phyloP scores from a whole-genome alignment of 92 coral and sea anemone species.

The Zoanthus gigantus region DNA sequence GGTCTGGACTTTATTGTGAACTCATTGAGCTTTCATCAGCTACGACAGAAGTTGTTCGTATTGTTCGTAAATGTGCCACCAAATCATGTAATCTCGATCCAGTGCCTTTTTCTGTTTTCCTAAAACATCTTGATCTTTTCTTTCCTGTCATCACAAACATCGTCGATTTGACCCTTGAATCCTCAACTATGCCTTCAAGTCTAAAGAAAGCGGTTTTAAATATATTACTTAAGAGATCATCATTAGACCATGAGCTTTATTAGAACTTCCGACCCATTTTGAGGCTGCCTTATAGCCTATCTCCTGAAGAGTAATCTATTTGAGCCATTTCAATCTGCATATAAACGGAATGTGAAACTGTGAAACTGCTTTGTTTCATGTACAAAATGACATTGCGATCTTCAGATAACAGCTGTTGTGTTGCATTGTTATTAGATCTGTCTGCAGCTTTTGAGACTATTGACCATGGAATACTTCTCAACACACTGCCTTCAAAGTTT shows the following conservation, averaged over 20 bases:
- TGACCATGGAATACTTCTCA: too few species aligned
- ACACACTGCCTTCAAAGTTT: constrained; percentile 14
- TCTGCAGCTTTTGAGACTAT: too few species aligned
- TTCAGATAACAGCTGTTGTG: constrained; percentile 46
- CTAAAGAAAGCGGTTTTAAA: constrained; percentile 51
- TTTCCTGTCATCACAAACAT: constrained; percentile 68
- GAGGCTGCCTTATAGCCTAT: constrained; percentile 43
- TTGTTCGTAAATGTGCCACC: constrained; percentile 36
- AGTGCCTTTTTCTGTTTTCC: constrained; percentile 54
- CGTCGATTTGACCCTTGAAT: constrained; percentile 52
- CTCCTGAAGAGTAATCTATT: constrained; percentile 31
- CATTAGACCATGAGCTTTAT: constrained; percentile 44
- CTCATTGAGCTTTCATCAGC: constrained; percentile 34
- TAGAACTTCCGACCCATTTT: constrained; percentile 43
- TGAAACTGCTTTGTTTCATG: constrained; percentile 58
- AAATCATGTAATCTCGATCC: constrained; percentile 58
- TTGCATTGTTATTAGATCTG: constrained; percentile 31
- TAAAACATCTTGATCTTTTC: constrained; percentile 50
- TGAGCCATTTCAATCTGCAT: constrained; percentile 18
- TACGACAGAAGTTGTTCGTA: constrained; percentile 48
- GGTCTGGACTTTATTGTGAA: constrained; percentile 36
- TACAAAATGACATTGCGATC: constrained; percentile 53
- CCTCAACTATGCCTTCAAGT: constrained; percentile 53
- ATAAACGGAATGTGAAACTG: constrained; percentile 45
- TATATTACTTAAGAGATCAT: constrained; percentile 46